Evolutionary conservation across 2,888 invertebrate species (phyloP), one percentile per base, ranked within the genome.

Genomic region (Agonopterix alstromeriana): DNA sequence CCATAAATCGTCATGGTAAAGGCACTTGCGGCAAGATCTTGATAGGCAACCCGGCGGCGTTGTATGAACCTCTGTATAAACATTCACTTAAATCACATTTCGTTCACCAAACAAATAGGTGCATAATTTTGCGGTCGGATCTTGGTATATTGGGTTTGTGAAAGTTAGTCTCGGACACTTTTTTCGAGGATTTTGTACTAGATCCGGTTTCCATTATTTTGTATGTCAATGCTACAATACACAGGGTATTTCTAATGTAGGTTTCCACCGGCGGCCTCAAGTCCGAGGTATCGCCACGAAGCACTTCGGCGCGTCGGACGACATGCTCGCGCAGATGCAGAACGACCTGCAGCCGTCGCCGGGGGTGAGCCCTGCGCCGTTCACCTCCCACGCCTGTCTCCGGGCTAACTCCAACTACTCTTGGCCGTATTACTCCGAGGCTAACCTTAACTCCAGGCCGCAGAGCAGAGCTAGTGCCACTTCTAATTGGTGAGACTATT

Each of bases 261-360:
- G 89, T 0, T 97, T 97, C 75, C 95, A 95, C 66, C 91, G 95
- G 38, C 90, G 97, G n/a, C 97, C 97, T 0, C 95, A 95, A 0
- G 97, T 97, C 1, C 91, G 96, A 1, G 96, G 97, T 0, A 96
- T 97, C 54, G 79, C 83, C 0, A 73, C 80, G 36, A 96, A 96
- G 69, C 92, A 95, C 56, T 93, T 95, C 55, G 94, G 94, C 9
- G 94, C 95, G 8, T 93, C 95, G 0, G 94, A 93, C 54, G 95
- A 95, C 64, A 94, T 96, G 41, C 84, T 96, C 0, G 93, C 95
- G 61, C 95, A 95, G 71, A 93, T 95, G 89, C 94, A 95, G 70
- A 92, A 92, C 49, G 93, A 95, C 60, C 79, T 92, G 43, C 82
- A 79, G 53, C 86, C 87, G 0, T 74, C 81, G 1, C 69, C 81